Percentiles rank a stretch among this genome's conserved stretches.
These are phyloP conservation scores for Oryzias curvinotus DNA, from an alignment of 2,113 vertebrate genomes.

Conservation along the genomic window DNA sequence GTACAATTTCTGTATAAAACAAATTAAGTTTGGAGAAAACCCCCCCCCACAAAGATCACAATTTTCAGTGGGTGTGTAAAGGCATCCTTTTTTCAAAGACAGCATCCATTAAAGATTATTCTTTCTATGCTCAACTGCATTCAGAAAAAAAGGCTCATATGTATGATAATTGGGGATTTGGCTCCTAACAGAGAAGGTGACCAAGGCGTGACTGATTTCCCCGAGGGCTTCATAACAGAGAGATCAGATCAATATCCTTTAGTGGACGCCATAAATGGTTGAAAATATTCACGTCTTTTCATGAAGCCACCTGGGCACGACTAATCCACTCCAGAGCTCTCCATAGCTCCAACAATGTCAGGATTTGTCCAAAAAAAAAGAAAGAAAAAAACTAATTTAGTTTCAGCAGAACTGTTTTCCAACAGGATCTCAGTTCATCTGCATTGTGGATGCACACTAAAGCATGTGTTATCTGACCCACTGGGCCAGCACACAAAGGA, in stretches of 20 bases:
- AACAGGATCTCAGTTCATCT: constrained; percentile 27
- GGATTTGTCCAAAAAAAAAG: constrained; percentile 37
- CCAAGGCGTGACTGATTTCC: constrained; percentile 45
- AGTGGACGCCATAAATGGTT: constrained; percentile 12
- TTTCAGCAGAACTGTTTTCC: constrained; percentile 7
- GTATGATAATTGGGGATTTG: constrained; percentile 34
- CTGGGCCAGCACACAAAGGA: constrained; percentile 42
- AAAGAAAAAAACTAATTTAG: constrained; percentile 49
- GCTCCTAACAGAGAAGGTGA: constrained; percentile 25
- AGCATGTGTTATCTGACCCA: constrained; percentile 27
- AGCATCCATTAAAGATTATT: too few species aligned
- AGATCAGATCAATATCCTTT: constrained; percentile 54
- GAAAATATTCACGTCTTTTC: constrained; percentile 22
- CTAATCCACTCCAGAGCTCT: constrained; percentile 31
- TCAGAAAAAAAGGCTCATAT: constrained; percentile 22
- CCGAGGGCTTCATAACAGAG: constrained; percentile 31
- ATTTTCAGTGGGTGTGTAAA: too few species aligned
- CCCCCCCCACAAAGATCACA: too few species aligned
- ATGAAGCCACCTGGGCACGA: constrained; percentile 31
- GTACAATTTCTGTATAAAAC: too few species aligned
- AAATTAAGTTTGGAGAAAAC: too few species aligned
- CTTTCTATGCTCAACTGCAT: too few species aligned
- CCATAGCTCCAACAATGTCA: constrained; percentile 6
- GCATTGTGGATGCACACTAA: constrained; percentile 36
- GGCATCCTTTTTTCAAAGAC: too few species aligned